These are phyloP conservation scores for Stegodyphus mimosarum DNA, from an alignment of 1,140 invertebrate species.

Conservation along the genomic window DNA sequence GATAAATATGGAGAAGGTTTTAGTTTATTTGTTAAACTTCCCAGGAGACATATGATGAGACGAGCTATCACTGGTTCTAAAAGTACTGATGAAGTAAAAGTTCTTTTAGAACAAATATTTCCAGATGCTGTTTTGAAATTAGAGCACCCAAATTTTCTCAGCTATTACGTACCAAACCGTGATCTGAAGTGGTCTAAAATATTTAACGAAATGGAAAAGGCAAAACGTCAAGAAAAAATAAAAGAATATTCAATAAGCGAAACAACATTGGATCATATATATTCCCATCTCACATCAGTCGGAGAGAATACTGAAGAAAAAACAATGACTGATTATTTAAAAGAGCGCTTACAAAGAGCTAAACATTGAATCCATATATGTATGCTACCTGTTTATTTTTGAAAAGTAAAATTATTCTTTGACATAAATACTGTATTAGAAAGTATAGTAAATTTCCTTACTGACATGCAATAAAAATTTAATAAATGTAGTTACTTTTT, in stretches of 20 bases:
- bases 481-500: too few relatives aligned
- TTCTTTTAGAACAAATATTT: background rate
- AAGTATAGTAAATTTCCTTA: too few relatives aligned
- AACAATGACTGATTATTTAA: too few relatives aligned
- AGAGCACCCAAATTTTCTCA: background rate
- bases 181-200: background rate
- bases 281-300: background rate
- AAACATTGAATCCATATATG: too few relatives aligned
- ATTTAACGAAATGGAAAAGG: background rate
- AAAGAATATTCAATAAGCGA: background rate
- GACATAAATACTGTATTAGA: too few relatives aligned
- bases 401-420: too few relatives aligned
- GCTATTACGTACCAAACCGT: background rate
- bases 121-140: slow-evolving; percentile 13
- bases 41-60: background rate
- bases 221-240: background rate
- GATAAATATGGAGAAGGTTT: background rate
- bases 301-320: too few relatives aligned
- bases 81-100: background rate
- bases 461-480: too few relatives aligned
- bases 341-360: too few relatives aligned
- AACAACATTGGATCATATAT: slow-evolving; percentile 5
- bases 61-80: background rate
- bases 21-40: too few relatives aligned
- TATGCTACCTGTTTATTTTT: too few relatives aligned